Evolutionary conservation across 23 tunicate genomes (phyloP), one percentile per base, ranked within the genome.

Genomic region (Styela plicata): DNA sequence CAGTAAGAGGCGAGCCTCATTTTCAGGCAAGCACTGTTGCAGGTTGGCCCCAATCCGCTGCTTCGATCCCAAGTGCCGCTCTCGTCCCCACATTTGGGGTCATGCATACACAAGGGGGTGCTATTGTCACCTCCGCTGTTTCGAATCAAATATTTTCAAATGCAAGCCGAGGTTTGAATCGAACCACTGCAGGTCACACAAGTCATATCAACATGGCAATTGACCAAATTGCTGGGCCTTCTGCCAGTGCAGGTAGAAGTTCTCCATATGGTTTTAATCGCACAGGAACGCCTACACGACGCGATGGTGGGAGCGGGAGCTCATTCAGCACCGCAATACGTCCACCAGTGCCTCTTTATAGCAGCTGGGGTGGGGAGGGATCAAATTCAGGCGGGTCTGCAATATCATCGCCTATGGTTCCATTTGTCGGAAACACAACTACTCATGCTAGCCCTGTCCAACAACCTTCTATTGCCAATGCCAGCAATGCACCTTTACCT

Each of bases 271-370:
- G 81, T 76, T 76, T 76, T 26, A 1, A 33, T 7, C 64, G 81
- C 64, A 57, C 63, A 24, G 63, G 53, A 24, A 44, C 57, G 57
- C 57, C 57, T 44, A 16, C 71, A 27, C 64, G 64, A 44, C 64
- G 81, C 7, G 81, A 76, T 24, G 64, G 63, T 16, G 81, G 66
- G 0, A 44, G 66, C 0, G 66, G 33, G 66, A 26, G 64, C 65
- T 34, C 57, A 13, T 18, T 44, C 24, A 87, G 86, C 23, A 83
- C 70, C 1, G 66, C 63, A 26, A 62, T 82, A 1, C 84, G 97
- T 22, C 97, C 97, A 36, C 97, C 97, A 17, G 97, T 91, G 33
- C 97, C 97, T 16, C 80, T 91, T 34, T 91, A 82, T 52, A 91
- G 97, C 77, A 86, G 82, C 63, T 91, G 97, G 97, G 97, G 97